Conservation (phyloP, 2,888 invertebrate species). For the Bimastos eiseni region DNA sequence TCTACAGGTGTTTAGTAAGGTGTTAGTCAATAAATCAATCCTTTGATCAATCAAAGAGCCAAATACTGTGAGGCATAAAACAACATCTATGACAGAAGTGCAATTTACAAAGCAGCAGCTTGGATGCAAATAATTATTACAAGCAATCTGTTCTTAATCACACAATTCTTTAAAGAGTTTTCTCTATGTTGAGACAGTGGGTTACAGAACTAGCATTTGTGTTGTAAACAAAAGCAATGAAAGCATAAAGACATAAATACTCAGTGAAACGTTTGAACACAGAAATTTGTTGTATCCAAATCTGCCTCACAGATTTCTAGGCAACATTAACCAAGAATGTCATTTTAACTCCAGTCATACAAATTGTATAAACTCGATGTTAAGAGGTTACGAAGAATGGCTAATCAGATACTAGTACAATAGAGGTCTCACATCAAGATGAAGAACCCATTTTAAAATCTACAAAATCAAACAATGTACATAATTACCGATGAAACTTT, state of each 20-base stretch:
- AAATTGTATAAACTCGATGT: neutral
- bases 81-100: too few relatives aligned
- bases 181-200: neutral
- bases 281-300: neutral
- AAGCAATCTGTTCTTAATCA: neutral
- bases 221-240: neutral
- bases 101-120: too few relatives aligned
- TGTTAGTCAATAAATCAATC: too few relatives aligned
- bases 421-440: too few relatives aligned
- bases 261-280: neutral
- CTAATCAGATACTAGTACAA: neutral
- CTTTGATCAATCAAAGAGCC: too few relatives aligned
- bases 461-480: neutral
- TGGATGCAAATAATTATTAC: too few relatives aligned
- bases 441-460: neutral
- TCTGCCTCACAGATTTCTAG: neutral
- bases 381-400: neutral
- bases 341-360: neutral
- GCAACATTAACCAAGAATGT: neutral
- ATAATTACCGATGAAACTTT: slow-evolving; percentile 71
- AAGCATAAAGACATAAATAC: neutral
- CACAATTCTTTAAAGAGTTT: neutral
- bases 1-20: too few relatives aligned
- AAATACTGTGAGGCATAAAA: too few relatives aligned
- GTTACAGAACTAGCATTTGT: neutral